A percentile compares a stretch with the other conserved stretches of the same genome.
Conservation (phyloP, 2,888 invertebrate species). For the Yponomeuta sedellus region DNA sequence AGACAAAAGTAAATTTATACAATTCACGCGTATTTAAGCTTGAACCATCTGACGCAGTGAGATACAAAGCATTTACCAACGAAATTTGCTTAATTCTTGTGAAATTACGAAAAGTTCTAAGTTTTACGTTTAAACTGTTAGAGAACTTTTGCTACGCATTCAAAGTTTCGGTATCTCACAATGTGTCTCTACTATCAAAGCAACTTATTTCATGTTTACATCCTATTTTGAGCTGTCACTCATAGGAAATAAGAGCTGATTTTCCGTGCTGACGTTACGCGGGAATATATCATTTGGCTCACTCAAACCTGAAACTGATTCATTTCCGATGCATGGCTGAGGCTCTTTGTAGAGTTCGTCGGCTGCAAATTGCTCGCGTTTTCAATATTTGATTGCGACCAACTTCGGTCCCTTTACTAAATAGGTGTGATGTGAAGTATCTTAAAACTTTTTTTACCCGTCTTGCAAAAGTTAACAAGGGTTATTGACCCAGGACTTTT, state of each 20-base stretch:
- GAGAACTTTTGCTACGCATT: conserved; percentile 31
- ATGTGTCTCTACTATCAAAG: conserved; percentile 43
- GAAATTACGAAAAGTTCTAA: background rate
- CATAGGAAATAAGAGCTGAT: conserved; percentile 40
- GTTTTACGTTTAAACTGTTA: conserved; percentile 17
- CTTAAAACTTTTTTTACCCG: background rate
- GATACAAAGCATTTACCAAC: background rate
- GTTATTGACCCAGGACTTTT: too few relatives aligned
- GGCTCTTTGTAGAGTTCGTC: conserved; percentile 69
- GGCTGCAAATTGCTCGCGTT: conserved; percentile 69
- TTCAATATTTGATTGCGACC: conserved; percentile 68
- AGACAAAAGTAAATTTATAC: too few relatives aligned
- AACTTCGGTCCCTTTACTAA: conserved; percentile 48
- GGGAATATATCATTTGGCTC: conserved; percentile 57
- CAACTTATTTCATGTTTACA: conserved; percentile 39
- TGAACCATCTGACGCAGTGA: background rate
- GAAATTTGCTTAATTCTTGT: background rate
- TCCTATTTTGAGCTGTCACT: conserved; percentile 39
- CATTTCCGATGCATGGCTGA: conserved; percentile 74
- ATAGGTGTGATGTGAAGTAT: background rate
- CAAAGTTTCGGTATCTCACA: conserved; percentile 48
- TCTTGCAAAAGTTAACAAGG: background rate
- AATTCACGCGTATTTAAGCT: too few relatives aligned
- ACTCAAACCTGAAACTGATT: conserved; percentile 71
- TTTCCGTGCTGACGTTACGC: conserved; percentile 41